phyloP scores from a whole-genome alignment of 2,888 invertebrate species.

The Athalia rosae region DNA sequence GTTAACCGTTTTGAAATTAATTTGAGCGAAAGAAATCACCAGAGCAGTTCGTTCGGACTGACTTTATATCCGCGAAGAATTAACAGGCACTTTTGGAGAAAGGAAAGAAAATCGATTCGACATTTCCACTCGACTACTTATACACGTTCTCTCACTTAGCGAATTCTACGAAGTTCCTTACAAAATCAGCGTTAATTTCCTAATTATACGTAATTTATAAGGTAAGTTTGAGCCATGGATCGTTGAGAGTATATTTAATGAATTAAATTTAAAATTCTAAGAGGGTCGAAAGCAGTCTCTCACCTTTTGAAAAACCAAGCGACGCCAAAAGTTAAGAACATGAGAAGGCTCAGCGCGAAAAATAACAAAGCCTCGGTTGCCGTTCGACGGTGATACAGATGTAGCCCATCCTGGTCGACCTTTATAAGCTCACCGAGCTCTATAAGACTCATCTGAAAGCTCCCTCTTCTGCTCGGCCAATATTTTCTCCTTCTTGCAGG shows the following conservation, averaged over 20 bases:
- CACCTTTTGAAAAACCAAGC: slow-evolving; percentile 65
- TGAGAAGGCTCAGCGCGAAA: slow-evolving; percentile 65
- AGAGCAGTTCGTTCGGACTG: too few species aligned
- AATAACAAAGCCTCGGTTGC: slow-evolving; percentile 63
- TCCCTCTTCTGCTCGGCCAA: slow-evolving; percentile 50
- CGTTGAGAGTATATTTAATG: background rate
- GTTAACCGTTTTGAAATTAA: too few species aligned
- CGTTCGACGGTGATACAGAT: slow-evolving; percentile 50
- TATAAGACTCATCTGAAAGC: slow-evolving; percentile 49
- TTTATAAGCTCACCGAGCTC: slow-evolving; percentile 40
- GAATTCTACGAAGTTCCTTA: too few species aligned
- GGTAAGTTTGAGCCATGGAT: too few species aligned
- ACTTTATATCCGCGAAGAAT: too few species aligned
- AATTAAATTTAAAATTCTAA: background rate
- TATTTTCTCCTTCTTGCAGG: slow-evolving; percentile 45
- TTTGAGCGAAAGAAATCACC: too few species aligned
- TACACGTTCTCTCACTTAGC: too few species aligned
- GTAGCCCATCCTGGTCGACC: slow-evolving; percentile 45
- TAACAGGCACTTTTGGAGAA: too few species aligned
- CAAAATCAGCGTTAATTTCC: too few species aligned
- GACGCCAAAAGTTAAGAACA: slow-evolving; percentile 65
- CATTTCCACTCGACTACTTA: too few species aligned
- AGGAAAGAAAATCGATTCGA: too few species aligned
- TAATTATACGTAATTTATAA: too few species aligned
- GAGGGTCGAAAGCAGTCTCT: slow-evolving; percentile 52